phyloP scores from a whole-genome alignment of 1,140 invertebrate genomes.

The Drosophila pandora region DNA sequence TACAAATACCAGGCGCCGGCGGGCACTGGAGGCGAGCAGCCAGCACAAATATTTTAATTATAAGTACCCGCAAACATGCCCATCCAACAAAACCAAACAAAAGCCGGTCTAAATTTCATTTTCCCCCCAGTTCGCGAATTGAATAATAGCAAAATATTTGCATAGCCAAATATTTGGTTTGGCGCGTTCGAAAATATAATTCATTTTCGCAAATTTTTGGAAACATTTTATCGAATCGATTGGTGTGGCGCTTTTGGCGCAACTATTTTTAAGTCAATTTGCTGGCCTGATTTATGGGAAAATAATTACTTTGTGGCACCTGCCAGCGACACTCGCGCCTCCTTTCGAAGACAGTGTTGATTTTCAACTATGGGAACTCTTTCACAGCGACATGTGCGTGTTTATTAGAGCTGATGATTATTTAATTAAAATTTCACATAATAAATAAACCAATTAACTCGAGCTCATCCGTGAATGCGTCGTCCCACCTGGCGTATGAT shows the following conservation, averaged over 20 bases:
- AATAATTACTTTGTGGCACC: conserved; percentile 75
- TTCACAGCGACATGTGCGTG: conserved; percentile 7
- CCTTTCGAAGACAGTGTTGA: background rate
- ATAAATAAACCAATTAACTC: conserved; percentile 78
- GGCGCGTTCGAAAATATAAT: conserved; percentile 21
- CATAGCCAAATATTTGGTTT: conserved; percentile 66
- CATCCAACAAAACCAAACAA: conserved; percentile 11
- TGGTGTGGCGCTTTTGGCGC: conserved; percentile 11
- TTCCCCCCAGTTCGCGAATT: conserved; percentile 40
- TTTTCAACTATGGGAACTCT: background rate
- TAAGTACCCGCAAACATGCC: conserved; percentile 28
- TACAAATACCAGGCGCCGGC: conserved; percentile 45
- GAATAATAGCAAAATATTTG: conserved; percentile 66
- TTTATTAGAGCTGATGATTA: conserved; percentile 41
- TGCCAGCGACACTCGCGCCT: conserved; percentile 44
- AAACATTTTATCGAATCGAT: conserved; percentile 17
- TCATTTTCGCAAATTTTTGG: conserved; percentile 25
- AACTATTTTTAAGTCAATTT: conserved; percentile 36
- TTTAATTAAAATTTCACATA: conserved; percentile 75
- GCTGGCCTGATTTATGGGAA: conserved; percentile 59
- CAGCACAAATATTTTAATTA: conserved; percentile 70
- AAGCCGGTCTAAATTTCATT: conserved; percentile 38
- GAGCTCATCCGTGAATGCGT: conserved; percentile 20
- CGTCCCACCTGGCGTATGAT: conserved; percentile 72
- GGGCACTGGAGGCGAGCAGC: background rate